These are phyloP conservation scores for Pollenia angustigena DNA, from an alignment of 2,888 invertebrate species.

Conservation along the genomic window DNA sequence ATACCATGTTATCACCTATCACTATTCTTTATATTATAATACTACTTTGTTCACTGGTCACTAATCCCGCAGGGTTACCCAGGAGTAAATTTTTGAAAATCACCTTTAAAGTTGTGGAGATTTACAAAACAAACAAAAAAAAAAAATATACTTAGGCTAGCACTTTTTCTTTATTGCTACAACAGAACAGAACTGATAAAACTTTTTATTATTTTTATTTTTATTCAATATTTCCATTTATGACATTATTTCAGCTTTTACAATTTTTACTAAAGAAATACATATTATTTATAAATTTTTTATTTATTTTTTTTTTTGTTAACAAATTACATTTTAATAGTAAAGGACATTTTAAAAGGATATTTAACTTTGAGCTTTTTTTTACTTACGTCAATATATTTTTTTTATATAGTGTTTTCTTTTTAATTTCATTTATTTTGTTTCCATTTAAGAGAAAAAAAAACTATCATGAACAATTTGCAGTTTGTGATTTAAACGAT, in stretches of 20 bases:
- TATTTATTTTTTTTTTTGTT: constrained; percentile 50
- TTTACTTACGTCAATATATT: constrained; percentile 31
- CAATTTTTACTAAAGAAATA: constrained; percentile 70
- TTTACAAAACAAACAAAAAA: too few relatives aligned
- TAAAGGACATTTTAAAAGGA: constrained; percentile 64
- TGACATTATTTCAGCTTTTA: constrained; percentile 65
- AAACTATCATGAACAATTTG: constrained; percentile 2
- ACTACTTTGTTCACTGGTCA: too few relatives aligned
- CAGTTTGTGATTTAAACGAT: neutral
- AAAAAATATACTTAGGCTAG: too few relatives aligned
- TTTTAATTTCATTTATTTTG: neutral
- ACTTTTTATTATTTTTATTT: constrained; percentile 42
- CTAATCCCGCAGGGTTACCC: too few relatives aligned
- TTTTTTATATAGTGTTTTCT: constrained; percentile 4
- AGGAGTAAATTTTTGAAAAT: too few relatives aligned
- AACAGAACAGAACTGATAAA: too few relatives aligned
- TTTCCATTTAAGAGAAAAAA: constrained; percentile 13
- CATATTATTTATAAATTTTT: constrained; percentile 61
- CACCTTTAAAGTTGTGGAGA: too few relatives aligned
- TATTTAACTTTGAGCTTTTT: constrained; percentile 57
- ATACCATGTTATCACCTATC: too few relatives aligned
- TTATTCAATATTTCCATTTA: constrained; percentile 71
- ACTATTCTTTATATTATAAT: too few relatives aligned
- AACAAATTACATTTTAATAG: constrained; percentile 64
- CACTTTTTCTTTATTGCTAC: too few relatives aligned